A percentile compares a stretch with the other conserved stretches of the same genome.
Conservation (phyloP, 2,113 vertebrate species). For the Sceloporus undulatus region DNA sequence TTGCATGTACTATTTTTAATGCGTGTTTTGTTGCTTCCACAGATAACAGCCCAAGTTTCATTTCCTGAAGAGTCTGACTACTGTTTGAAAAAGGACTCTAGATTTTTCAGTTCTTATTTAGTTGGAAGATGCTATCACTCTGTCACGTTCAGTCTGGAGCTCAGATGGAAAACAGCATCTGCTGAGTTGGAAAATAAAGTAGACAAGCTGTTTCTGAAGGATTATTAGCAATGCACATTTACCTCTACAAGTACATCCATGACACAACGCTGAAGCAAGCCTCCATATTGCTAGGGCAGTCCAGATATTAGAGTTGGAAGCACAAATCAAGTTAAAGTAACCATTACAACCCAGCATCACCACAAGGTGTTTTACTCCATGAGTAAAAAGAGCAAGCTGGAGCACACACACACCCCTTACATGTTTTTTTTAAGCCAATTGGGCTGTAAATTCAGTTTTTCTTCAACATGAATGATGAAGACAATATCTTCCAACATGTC, state of each 20-base stretch:
- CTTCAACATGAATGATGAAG: too few relatives aligned
- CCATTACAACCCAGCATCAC: background rate
- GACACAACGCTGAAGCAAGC: background rate
- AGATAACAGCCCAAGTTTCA: background rate
- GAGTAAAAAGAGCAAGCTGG: too few relatives aligned
- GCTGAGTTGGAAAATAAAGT: slow-evolving; percentile 16
- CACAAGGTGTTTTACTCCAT: too few relatives aligned
- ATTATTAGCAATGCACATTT: slow-evolving; percentile 1
- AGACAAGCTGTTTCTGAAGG: background rate
- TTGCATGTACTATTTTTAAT: background rate
- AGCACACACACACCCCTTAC: too few relatives aligned
- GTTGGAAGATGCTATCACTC: slow-evolving; percentile 25
- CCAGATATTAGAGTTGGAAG: background rate
- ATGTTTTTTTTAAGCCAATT: too few relatives aligned
- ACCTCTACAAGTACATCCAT: background rate
- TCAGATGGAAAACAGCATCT: slow-evolving; percentile 36
- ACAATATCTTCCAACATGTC: too few relatives aligned
- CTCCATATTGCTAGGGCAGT: background rate
- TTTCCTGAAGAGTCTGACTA: fast-evolving
- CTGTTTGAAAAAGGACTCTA: background rate
- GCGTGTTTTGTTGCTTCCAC: background rate
- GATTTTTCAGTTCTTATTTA: slow-evolving; percentile 33
- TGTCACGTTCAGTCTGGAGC: slow-evolving; percentile 18
- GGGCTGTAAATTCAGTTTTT: too few relatives aligned
- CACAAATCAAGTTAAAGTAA: background rate